phyloP scores from a whole-genome alignment of 1,140 invertebrate species.

The Solenopsis fugax region DNA sequence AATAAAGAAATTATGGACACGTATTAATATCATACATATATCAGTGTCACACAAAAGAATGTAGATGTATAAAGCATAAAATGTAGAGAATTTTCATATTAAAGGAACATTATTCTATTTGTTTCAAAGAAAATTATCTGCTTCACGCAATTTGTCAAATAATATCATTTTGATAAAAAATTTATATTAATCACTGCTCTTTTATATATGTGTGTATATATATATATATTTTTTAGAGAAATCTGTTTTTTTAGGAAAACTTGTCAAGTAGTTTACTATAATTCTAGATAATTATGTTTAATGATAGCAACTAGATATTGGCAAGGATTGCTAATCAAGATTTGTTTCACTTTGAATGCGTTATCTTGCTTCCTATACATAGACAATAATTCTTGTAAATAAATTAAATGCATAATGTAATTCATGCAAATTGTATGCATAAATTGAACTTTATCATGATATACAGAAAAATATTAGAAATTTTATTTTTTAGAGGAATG shows the following conservation, averaged over 20 bases:
- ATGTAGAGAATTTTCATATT: not conserved
- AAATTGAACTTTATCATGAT: not conserved
- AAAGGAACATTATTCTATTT: constrained; percentile 11
- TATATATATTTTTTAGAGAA: too few species aligned
- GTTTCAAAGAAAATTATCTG: not conserved
- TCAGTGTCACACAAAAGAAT: not conserved
- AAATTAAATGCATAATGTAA: too few species aligned
- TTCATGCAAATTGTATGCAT: too few species aligned
- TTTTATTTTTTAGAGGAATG: not conserved
- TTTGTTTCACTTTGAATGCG: not conserved
- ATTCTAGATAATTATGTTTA: not conserved
- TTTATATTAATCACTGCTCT: not conserved
- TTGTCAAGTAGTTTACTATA: not conserved
- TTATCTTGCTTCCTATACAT: not conserved
- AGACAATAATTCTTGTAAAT: not conserved
- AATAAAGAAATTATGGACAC: not conserved
- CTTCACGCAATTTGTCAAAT: not conserved
- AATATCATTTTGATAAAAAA: not conserved
- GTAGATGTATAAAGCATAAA: not conserved
- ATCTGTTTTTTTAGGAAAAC: not conserved
- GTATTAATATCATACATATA: not conserved
- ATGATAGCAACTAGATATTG: not conserved
- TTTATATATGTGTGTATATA: not conserved
- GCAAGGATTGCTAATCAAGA: not conserved
- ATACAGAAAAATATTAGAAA: not conserved